These are phyloP conservation scores for Pachycephala philippinensis DNA, from an alignment of 2,113 vertebrate genomes.

Conservation along the genomic window DNA sequence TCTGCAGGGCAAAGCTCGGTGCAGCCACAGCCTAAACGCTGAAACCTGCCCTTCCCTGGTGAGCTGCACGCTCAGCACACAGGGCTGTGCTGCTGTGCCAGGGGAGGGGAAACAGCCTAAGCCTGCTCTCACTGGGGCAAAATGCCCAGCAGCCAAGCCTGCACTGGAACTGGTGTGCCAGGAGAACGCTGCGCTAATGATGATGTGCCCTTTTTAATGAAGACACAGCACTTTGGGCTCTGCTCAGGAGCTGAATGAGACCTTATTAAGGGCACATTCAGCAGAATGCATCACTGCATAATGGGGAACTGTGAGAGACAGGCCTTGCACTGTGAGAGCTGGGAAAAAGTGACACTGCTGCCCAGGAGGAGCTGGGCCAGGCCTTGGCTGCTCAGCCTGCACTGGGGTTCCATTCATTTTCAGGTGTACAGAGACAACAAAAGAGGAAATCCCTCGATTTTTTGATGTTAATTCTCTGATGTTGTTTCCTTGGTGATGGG, in stretches of 20 bases:
- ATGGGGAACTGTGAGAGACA: not conserved
- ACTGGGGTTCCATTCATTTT: not conserved
- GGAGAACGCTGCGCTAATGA: not conserved
- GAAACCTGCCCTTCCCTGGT: not conserved
- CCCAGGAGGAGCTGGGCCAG: not conserved
- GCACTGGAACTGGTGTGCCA: not conserved
- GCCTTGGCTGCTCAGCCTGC: not conserved
- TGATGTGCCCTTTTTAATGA: not conserved
- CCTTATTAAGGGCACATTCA: not conserved
- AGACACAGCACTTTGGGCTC: not conserved
- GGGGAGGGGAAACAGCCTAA: not conserved
- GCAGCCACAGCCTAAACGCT: not conserved
- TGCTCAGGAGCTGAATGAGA: not conserved
- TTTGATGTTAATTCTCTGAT: not conserved
- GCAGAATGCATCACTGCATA: not conserved
- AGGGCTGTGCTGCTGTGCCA: not conserved
- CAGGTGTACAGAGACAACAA: slow-evolving; percentile 12
- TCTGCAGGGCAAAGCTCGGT: not conserved
- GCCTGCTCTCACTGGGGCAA: not conserved
- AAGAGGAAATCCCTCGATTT: slow-evolving; percentile 9
- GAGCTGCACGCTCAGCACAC: not conserved
- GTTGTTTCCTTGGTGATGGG: slow-evolving; percentile 34
- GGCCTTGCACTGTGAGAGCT: not conserved
- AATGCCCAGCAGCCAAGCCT: not conserved
- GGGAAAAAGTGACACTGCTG: not conserved